Conservation (phyloP, 2,113 vertebrate genomes). For the Grallaria varia region DNA sequence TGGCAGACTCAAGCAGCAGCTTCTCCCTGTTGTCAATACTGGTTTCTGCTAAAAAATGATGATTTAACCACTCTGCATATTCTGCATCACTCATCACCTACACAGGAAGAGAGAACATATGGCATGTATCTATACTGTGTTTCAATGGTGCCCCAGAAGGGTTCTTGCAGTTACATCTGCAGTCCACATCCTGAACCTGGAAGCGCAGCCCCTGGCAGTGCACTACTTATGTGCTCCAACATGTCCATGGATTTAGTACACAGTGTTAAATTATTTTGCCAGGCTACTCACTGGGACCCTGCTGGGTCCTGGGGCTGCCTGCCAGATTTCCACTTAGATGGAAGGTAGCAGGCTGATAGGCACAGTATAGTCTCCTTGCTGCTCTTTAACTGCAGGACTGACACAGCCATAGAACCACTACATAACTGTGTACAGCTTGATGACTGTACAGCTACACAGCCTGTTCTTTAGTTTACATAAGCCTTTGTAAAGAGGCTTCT, state of each 20-base stretch:
- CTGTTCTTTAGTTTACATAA: not conserved
- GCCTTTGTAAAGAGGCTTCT: not conserved
- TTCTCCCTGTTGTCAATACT: slow-evolving; percentile 91
- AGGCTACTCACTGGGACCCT: not conserved
- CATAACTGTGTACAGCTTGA: not conserved
- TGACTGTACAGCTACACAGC: not conserved
- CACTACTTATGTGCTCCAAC: not conserved
- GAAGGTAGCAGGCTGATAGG: not conserved
- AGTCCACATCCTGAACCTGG: not conserved
- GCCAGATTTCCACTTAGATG: not conserved
- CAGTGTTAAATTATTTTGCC: not conserved
- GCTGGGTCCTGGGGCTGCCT: not conserved
- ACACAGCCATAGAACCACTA: not conserved
- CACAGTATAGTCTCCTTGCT: not conserved
- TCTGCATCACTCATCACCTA: slow-evolving; percentile 86
- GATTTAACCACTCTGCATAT: slow-evolving; percentile 86
- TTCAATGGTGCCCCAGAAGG: not conserved
- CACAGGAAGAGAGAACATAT: not conserved
- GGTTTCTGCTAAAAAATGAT: slow-evolving; percentile 85
- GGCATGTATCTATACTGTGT: not conserved
- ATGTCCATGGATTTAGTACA: not conserved
- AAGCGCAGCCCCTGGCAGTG: not conserved
- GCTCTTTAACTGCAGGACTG: not conserved
- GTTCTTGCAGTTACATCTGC: not conserved
- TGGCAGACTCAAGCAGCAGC: slow-evolving; percentile 83